Evolutionary conservation across 2,888 invertebrate genomes (phyloP).

Genomic region (Microchrysa polita): DNA sequence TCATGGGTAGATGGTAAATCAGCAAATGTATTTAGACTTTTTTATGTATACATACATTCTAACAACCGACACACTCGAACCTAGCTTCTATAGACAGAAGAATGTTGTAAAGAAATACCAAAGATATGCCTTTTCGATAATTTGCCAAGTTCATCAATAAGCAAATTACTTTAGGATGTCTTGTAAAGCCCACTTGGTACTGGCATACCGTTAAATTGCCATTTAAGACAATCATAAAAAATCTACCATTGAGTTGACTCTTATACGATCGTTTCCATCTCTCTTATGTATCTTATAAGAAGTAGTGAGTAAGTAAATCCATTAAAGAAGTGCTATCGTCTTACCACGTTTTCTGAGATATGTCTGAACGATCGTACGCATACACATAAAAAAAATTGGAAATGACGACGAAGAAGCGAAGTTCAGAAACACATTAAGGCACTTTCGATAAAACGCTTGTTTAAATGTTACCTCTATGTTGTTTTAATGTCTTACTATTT

Average conservation of each 20-base stretch:
- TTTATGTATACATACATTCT: constrained; percentile 9
- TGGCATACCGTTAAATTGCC: constrained; percentile 36
- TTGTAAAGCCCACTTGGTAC: constrained; percentile 6
- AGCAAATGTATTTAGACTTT: too few relatives aligned
- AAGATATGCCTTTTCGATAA: constrained; percentile 25
- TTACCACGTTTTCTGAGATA: not conserved
- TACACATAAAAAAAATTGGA: not conserved
- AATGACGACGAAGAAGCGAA: not conserved
- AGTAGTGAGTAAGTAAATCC: constrained; percentile 22
- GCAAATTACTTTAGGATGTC: constrained; percentile 28
- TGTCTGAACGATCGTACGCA: too few relatives aligned
- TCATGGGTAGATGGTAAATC: too few relatives aligned
- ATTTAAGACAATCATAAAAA: constrained; percentile 32
- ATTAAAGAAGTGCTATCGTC: constrained; percentile 29
- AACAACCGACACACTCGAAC: not conserved
- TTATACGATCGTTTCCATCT: not conserved
- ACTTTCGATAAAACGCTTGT: constrained; percentile 35
- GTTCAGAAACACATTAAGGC: constrained; percentile 23
- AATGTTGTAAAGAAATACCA: constrained; percentile 20
- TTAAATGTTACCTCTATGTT: constrained; percentile 32
- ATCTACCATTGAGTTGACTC: not conserved
- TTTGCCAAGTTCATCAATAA: constrained; percentile 34
- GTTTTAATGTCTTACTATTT: constrained; percentile 22
- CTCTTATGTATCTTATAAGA: constrained; percentile 1
- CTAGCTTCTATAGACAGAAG: not conserved